Evolutionary conservation across 1,140 invertebrate species (phyloP).

Genomic region (Dendrolimus kikuchii): DNA sequence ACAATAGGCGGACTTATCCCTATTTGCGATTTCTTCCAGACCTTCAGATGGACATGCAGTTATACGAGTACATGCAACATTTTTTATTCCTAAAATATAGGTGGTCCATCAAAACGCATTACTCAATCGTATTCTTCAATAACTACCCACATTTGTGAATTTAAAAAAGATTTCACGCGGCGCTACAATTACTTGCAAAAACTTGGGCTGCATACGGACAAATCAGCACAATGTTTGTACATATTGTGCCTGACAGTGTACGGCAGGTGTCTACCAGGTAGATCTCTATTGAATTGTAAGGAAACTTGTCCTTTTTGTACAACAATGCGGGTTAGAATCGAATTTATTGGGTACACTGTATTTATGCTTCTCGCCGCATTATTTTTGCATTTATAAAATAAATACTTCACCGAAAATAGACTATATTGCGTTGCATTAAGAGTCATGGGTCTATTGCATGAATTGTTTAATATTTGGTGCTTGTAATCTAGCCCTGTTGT

Average conservation of each 20-base stretch:
- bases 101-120: conserved; percentile 7
- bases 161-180: conserved; percentile 35
- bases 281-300: conserved; percentile 29
- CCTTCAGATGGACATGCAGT: too few species aligned
- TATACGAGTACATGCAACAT: too few species aligned
- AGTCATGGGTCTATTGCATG: too few species aligned
- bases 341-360: too few species aligned
- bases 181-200: conserved; percentile 32
- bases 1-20: too few species aligned
- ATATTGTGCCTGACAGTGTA: conserved; percentile 14
- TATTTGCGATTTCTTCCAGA: too few species aligned
- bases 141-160: conserved; percentile 2
- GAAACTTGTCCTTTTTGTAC: conserved; percentile 29
- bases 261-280: conserved; percentile 61
- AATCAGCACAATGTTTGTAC: neutral
- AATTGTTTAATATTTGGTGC: too few species aligned
- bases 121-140: conserved; percentile 7
- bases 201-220: neutral
- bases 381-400: too few species aligned
- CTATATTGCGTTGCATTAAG: too few species aligned
- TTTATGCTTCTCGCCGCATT: too few species aligned
- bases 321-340: conserved; percentile 15
- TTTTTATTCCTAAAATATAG: neutral
- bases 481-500: neutral
- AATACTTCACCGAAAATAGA: too few species aligned